phyloP scores from a whole-genome alignment of 2,113 vertebrate species.

The Eolophus roseicapilla region DNA sequence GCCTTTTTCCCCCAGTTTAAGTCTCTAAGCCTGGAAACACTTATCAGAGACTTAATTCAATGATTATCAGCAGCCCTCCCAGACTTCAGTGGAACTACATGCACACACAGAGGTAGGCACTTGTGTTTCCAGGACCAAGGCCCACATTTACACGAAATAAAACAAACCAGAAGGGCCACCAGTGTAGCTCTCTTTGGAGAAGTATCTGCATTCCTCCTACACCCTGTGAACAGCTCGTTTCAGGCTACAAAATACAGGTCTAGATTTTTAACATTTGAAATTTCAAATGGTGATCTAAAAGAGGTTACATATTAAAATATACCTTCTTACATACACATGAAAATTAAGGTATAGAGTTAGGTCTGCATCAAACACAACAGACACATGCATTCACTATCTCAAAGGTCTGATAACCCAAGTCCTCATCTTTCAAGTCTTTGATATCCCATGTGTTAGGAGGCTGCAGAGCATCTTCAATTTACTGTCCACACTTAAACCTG shows the following conservation, averaged over 20 bases:
- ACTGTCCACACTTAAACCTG: not conserved
- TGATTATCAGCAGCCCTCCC: not conserved
- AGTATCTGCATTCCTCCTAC: not conserved
- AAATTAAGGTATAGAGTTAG: not conserved
- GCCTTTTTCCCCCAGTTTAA: not conserved
- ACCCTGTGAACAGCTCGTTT: not conserved
- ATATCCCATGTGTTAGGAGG: not conserved
- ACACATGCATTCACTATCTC: not conserved
- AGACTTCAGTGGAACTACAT: not conserved
- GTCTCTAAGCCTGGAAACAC: conserved; percentile 5
- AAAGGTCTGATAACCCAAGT: not conserved
- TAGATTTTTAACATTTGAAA: not conserved
- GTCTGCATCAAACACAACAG: not conserved
- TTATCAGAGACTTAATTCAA: conserved; percentile 20
- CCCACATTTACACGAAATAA: not conserved
- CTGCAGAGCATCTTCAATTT: not conserved
- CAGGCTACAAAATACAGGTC: not conserved
- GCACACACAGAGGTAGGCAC: not conserved
- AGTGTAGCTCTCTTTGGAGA: not conserved
- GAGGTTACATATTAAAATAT: not conserved
- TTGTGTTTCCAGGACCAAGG: not conserved
- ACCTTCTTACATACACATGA: not conserved
- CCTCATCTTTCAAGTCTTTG: not conserved
- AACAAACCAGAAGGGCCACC: not conserved
- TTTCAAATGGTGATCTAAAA: not conserved